phyloP scores from a whole-genome alignment of 2,888 invertebrate species.

The Acleris laterana region DNA sequence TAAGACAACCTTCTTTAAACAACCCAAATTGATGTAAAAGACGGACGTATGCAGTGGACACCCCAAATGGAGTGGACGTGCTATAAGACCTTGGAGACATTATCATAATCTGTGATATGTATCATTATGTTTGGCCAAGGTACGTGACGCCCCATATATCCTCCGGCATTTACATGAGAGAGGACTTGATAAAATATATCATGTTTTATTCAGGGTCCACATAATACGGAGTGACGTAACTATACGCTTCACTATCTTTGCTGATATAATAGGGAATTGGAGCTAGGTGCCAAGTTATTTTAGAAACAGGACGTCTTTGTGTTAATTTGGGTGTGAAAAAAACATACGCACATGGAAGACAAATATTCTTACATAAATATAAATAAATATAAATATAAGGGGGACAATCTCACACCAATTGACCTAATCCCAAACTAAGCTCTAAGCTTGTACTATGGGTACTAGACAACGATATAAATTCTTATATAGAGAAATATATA shows the following conservation, averaged over 20 bases:
- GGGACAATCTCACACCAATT: too few species aligned
- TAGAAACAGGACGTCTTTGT: neutral
- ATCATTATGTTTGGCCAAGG: slow-evolving; percentile 31
- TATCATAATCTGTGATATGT: slow-evolving; percentile 33
- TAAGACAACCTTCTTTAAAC: too few species aligned
- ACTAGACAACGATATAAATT: too few species aligned
- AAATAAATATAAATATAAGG: too few species aligned
- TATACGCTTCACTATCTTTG: slow-evolving; percentile 16
- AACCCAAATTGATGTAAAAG: neutral
- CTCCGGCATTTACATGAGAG: slow-evolving; percentile 34
- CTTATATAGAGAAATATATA: too few species aligned
- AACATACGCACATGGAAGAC: too few species aligned
- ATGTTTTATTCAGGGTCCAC: slow-evolving; percentile 35
- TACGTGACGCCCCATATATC: slow-evolving; percentile 33
- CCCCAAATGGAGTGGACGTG: neutral
- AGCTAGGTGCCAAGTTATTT: neutral
- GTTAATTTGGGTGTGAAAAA: too few species aligned
- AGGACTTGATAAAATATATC: slow-evolving; percentile 30
- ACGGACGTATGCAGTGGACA: neutral
- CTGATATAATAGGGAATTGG: neutral
- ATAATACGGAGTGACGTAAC: slow-evolving; percentile 5
- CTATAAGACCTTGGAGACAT: slow-evolving; percentile 14
- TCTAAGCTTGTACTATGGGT: too few species aligned
- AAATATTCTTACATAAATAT: too few species aligned
- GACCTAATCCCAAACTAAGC: too few species aligned